These are phyloP conservation scores for Leptinotarsa lineolata DNA, from an alignment of 1,140 invertebrate genomes.

Conservation along the genomic window DNA sequence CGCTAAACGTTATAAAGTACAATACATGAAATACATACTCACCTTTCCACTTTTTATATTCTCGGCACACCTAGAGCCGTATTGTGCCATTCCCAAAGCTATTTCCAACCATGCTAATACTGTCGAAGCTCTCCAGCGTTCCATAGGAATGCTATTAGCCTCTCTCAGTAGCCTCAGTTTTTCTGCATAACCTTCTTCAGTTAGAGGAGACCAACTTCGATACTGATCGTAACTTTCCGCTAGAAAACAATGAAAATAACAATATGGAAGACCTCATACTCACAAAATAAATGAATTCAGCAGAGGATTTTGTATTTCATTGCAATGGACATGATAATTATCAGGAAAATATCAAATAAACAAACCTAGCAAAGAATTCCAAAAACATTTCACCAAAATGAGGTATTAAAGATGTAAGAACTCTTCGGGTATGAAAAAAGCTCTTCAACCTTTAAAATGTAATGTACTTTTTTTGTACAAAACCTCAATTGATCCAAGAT, in stretches of 20 bases:
- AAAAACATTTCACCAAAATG: too few species aligned
- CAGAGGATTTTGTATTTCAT: neutral
- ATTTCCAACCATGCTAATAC: constrained; percentile 93
- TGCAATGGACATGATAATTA: too few species aligned
- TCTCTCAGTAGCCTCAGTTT: constrained; percentile 80
- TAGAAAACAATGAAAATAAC: constrained; percentile 25
- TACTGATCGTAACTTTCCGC: constrained; percentile 52
- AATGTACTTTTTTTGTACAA: too few species aligned
- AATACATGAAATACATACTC: constrained; percentile 12
- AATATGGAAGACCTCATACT: neutral
- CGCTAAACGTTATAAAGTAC: too few species aligned
- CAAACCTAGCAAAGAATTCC: too few species aligned
- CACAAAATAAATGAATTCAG: too few species aligned
- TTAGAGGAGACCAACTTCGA: constrained; percentile 76
- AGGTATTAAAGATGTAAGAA: too few species aligned
- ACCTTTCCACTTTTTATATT: constrained; percentile 95
- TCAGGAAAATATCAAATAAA: too few species aligned
- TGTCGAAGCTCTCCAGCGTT: constrained; percentile 88
- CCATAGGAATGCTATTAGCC: constrained; percentile 85
- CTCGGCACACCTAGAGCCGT: constrained; percentile 84
- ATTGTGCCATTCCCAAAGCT: constrained; percentile 91
- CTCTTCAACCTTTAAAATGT: too few species aligned
- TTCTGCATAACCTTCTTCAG: constrained; percentile 82
- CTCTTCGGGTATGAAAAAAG: too few species aligned
- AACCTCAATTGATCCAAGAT: too few species aligned